A percentile compares a stretch with the other conserved stretches of the same genome.
phyloP scores from a whole-genome alignment of 2,888 invertebrate species.

The Clitarchus hookeri region DNA sequence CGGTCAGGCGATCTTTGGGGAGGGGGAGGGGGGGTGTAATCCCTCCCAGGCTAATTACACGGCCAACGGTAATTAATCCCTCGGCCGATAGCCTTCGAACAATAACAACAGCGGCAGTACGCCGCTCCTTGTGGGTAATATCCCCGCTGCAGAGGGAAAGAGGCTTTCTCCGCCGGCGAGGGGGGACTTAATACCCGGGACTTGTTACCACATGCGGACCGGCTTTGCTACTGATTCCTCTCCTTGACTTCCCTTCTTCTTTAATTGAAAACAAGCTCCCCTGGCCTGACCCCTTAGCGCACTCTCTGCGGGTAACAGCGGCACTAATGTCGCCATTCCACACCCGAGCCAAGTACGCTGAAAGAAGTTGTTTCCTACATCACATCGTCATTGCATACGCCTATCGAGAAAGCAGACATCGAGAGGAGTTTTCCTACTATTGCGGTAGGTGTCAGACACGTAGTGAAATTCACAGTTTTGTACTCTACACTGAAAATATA shows the following conservation, averaged over 20 bases:
- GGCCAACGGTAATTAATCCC: slow-evolving; percentile 14
- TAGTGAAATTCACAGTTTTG: no score
- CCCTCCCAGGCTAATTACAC: slow-evolving; percentile 14
- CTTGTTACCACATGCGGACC: not conserved
- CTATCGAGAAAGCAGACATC: no score
- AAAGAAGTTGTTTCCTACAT: no score
- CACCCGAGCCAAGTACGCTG: no score
- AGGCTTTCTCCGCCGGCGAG: not conserved
- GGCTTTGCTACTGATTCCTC: not conserved
- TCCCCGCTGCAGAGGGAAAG: not conserved
- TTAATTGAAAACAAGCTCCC: not conserved
- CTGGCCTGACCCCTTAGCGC: no score
- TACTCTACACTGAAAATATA: no score
- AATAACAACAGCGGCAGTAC: not conserved
- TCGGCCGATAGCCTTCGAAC: slow-evolving; percentile 14
- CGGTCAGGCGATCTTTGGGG: not conserved
- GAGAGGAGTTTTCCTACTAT: no score
- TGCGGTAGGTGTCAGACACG: no score
- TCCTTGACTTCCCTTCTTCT: slow-evolving; percentile 10
- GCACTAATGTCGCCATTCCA: no score
- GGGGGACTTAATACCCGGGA: not conserved
- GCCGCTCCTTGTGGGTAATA: not conserved
- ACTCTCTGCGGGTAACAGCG: not conserved
- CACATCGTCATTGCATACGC: no score
- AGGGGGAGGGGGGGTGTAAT: not conserved